Percentiles rank a stretch among this genome's conserved stretches.
phyloP scores from a whole-genome alignment of 2,113 vertebrate genomes.

The Xenus cinereus region DNA sequence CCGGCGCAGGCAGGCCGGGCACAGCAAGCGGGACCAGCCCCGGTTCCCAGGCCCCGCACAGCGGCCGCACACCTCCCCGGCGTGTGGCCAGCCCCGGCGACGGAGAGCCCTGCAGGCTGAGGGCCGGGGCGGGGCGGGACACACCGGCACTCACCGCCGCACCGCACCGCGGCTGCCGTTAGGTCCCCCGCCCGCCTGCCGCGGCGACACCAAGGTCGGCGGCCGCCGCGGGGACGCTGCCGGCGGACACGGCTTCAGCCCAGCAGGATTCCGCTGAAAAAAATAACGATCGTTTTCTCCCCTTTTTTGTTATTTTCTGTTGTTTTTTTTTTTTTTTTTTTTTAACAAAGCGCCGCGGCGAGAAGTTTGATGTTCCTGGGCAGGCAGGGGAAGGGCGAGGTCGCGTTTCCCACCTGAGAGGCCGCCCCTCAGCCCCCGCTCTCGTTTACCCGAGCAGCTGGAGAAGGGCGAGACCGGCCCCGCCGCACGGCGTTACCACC shows the following conservation, averaged over 20 bases:
- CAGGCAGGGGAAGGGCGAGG: not conserved
- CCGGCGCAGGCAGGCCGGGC: not conserved
- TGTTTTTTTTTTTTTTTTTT: too few relatives aligned
- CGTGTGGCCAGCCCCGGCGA: rapidly evolving
- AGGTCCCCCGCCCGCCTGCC: not conserved
- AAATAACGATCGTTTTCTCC: not conserved
- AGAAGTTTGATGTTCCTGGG: not conserved
- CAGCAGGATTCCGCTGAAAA: too few relatives aligned
- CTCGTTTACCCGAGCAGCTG: not conserved
- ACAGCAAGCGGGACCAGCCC: rapidly evolving
- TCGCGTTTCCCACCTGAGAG: not conserved
- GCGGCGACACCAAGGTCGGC: not conserved
- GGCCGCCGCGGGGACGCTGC: not conserved
- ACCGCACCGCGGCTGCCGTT: not conserved
- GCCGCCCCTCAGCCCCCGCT: not conserved
- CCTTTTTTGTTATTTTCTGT: rapidly evolving
- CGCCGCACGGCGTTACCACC: not conserved
- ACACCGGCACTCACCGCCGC: too few relatives aligned
- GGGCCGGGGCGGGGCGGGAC: not conserved
- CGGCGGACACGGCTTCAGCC: not conserved
- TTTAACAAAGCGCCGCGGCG: not conserved
- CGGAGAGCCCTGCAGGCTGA: rapidly evolving
- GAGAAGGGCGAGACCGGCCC: not conserved
- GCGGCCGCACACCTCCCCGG: rapidly evolving
- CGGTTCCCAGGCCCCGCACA: rapidly evolving